These are phyloP conservation scores for Girardia tigrina DNA, from an alignment of 2,888 invertebrate species.

Conservation along the genomic window DNA sequence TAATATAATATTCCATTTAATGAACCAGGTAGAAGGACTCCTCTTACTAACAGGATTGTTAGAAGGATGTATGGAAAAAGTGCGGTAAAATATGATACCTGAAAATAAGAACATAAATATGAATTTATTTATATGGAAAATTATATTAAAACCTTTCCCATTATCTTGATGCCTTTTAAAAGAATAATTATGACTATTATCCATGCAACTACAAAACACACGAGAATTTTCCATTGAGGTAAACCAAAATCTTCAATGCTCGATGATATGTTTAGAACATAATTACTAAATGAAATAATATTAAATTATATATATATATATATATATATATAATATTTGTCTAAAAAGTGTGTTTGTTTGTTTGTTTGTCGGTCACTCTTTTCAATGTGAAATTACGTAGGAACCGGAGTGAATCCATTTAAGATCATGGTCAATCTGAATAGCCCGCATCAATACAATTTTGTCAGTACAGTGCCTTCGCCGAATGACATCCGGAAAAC, in stretches of 20 bases:
- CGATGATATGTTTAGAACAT: constrained; percentile 44
- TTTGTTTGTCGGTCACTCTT: too few relatives aligned
- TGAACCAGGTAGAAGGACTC: constrained; percentile 66
- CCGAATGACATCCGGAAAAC: too few relatives aligned
- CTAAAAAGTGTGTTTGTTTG: too few relatives aligned
- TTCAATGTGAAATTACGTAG: too few relatives aligned
- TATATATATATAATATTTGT: too few relatives aligned
- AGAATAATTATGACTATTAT: constrained; percentile 45
- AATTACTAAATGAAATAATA: constrained; percentile 40
- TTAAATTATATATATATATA: constrained; percentile 36
- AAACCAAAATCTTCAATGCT: constrained; percentile 45
- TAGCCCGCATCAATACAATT: too few relatives aligned
- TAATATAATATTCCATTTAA: constrained; percentile 65
- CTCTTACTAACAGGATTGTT: constrained; percentile 61
- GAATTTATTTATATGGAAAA: background rate
- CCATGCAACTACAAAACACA: constrained; percentile 47
- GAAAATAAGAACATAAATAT: constrained; percentile 42
- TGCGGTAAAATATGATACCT: constrained; percentile 53
- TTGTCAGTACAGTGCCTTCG: too few relatives aligned
- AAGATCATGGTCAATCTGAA: too few relatives aligned
- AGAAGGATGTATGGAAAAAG: constrained; percentile 52
- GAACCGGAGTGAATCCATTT: too few relatives aligned
- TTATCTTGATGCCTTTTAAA: constrained; percentile 48
- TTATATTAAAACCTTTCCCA: constrained; percentile 43
- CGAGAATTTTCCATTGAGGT: constrained; percentile 43